Percentiles rank a stretch among this genome's conserved stretches.
Evolutionary conservation across 2,797 vertebrate species (phyloP).

Genomic region (Darevskia nairensis): DNA sequence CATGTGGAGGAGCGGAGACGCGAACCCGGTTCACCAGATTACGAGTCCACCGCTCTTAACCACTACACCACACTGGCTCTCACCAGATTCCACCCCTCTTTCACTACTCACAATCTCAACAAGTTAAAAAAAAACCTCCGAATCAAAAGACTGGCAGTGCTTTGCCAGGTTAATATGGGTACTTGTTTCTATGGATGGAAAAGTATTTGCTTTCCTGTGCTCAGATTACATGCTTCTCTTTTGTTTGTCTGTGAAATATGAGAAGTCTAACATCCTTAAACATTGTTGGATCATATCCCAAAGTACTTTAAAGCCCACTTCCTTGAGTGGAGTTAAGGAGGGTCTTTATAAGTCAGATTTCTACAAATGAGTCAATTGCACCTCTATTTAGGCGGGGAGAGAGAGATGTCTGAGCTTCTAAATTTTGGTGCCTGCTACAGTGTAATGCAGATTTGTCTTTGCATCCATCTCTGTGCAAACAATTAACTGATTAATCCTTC

Average conservation of each 20-base stretch:
- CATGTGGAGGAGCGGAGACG: no score
- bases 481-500: constrained; percentile 13
- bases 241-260: not conserved
- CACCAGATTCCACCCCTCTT: no score
- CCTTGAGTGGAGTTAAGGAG: not conserved
- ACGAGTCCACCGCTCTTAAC: no score
- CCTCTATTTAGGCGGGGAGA: not conserved
- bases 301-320: not conserved
- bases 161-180: not conserved
- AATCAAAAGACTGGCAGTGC: not conserved
- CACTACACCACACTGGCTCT: no score
- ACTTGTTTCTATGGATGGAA: not conserved
- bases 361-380: accelerated
- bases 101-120: not conserved
- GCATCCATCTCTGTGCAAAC: not conserved
- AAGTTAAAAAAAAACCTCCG: not conserved
- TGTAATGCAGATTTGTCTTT: not conserved
- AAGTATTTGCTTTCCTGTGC: not conserved
- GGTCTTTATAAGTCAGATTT: not conserved
- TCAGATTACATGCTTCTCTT: not conserved
- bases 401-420: not conserved
- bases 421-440: not conserved
- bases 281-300: not conserved
- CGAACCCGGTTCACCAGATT: no score
- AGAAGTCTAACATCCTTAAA: not conserved